phyloP scores from a whole-genome alignment of 2,888 invertebrate genomes.

The Mechanitis messenoides region DNA sequence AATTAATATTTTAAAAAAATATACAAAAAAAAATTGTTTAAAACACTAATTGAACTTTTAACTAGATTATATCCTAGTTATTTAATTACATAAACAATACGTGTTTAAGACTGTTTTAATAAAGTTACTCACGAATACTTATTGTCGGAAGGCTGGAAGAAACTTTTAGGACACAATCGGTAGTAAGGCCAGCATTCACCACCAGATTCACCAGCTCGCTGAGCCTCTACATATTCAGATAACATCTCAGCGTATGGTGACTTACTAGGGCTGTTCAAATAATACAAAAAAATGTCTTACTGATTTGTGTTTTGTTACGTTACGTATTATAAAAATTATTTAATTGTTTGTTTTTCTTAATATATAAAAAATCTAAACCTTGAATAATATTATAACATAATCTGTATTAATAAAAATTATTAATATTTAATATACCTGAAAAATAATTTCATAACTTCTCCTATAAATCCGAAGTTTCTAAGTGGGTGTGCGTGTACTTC shows the following conservation, averaged over 20 bases:
- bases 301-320: no score
- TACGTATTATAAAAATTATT: no score
- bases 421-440: constrained; percentile 79
- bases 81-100: no score
- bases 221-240: constrained; percentile 87
- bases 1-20: no score
- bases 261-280: constrained; percentile 81
- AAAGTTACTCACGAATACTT: constrained; percentile 66
- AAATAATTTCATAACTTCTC: constrained; percentile 88
- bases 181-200: constrained; percentile 92
- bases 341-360: no score
- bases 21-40: no score
- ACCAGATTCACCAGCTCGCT: constrained; percentile 83
- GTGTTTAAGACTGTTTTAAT: no score
- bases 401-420: neutral
- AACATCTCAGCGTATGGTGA: constrained; percentile 86
- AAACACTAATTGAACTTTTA: no score
- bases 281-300: neutral
- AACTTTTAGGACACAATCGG: constrained; percentile 87
- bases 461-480: constrained; percentile 86
- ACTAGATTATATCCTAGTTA: no score
- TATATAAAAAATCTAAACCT: no score
- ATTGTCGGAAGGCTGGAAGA: constrained; percentile 78
- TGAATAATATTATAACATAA: neutral
- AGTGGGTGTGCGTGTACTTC: constrained; percentile 89